Evolutionary conservation across 1,140 invertebrate genomes (phyloP), one percentile per base, ranked within the genome.

Genomic region (Thaumetopoea pityocampa): DNA sequence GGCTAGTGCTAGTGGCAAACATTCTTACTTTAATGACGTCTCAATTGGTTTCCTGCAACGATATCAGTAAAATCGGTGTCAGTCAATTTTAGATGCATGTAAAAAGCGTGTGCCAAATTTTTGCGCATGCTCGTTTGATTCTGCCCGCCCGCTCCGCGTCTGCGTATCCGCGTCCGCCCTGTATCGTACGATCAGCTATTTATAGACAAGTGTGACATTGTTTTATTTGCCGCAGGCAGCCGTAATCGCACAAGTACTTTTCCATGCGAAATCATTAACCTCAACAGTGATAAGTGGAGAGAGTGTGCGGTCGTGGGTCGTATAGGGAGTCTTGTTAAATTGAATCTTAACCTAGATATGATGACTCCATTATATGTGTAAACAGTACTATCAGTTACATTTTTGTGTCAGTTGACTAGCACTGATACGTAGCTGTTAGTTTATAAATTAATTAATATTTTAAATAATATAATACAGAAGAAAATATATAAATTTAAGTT

Each of bases 211-310:
- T 57, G 62, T 67, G 60, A 69, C 65, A 71, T 67, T 70, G 67
- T 76, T 72, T 70, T 67, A 69, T 68, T 59, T 61, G 57, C 48
- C 48, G 35, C 53, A 50, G 28, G 45, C 53, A 46, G 26, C 41
- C 40, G 59, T 55, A 62, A 65, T 58, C 56, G 22, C 19, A 29
- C 38, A 45, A 47, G 74, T 76, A 74, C 37, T 70, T 79, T 79
- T 79, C 74, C 74, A 73, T 60, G 58, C 58, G 36, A 67, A 68
- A 71, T 57, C 70, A 55, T 76, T 77, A 76, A 79, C 74, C 68
- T 48, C 60, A 51, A 27, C 27, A n/a, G 47, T 18, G 71, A 80
- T 76, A 73, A 72, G 35, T 20, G 37, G 46, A 58, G 62, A 71
- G 65, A 74, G 66, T 56, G 34, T 51, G 45, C 32, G 38, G 11